Evolutionary conservation across 2,113 vertebrate species (phyloP).

Genomic region (Tyto alba): DNA sequence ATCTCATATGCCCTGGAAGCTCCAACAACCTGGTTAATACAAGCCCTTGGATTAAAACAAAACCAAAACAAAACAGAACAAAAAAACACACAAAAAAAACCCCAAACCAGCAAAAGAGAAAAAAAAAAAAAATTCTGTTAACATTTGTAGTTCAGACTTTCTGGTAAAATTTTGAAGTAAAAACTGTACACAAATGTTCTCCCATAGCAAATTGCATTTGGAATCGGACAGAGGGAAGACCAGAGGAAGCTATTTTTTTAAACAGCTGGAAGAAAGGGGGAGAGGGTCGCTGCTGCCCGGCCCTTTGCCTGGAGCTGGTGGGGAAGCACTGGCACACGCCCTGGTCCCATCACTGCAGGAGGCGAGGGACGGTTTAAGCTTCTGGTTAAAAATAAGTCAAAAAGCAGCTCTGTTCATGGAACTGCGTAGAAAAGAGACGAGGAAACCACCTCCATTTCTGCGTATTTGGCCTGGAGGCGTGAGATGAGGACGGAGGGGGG

Average conservation of each 20-base stretch:
- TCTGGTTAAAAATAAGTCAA: accelerated
- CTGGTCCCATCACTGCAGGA: accelerated
- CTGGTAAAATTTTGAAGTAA: neutral
- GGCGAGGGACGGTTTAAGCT: too few species aligned
- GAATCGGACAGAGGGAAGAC: neutral
- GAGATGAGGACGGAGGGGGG: too few species aligned
- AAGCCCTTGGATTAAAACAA: neutral
- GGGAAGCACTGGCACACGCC: accelerated
- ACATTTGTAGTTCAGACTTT: neutral
- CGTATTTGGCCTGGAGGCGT: too few species aligned
- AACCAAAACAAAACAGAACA: too few species aligned
- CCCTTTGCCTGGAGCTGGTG: neutral
- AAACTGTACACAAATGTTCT: neutral
- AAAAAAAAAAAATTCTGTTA: neutral
- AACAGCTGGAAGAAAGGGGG: neutral
- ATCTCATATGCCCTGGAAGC: neutral
- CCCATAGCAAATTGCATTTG: accelerated
- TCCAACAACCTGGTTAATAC: neutral
- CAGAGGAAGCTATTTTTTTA: accelerated
- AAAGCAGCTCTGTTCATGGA: neutral
- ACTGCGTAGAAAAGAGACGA: accelerated
- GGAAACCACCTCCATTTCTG: too few species aligned
- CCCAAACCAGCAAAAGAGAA: neutral
- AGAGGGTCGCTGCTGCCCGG: neutral
- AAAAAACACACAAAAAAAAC: neutral